phyloP scores from a whole-genome alignment of 1,140 invertebrate species.

The Melitaea cinxia region DNA sequence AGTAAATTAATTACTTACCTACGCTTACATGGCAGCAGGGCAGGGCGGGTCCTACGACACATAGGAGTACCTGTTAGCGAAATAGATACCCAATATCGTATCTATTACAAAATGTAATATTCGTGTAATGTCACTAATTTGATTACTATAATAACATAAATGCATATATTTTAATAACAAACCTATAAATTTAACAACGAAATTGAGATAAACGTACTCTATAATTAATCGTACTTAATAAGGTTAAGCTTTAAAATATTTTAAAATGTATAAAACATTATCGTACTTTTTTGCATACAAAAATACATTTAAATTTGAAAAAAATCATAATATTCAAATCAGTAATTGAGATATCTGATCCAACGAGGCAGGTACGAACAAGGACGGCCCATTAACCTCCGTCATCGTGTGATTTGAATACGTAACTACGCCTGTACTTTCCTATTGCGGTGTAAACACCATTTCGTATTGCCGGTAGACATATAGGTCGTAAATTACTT shows the following conservation, averaged over 20 bases:
- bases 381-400: slow-evolving; percentile 64
- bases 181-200: no score
- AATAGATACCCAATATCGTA: slow-evolving; percentile 1
- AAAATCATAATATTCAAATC: slow-evolving; percentile 28
- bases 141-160: neutral
- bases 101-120: no score
- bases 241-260: no score
- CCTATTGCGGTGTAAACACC: slow-evolving; percentile 41
- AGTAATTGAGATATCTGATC: slow-evolving; percentile 20
- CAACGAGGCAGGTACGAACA: slow-evolving; percentile 38
- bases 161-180: no score
- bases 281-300: no score
- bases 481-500: slow-evolving; percentile 3
- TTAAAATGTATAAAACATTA: no score
- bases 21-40: neutral
- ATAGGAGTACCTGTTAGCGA: slow-evolving; percentile 7
- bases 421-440: slow-evolving; percentile 50
- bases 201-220: no score
- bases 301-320: no score
- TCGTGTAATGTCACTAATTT: neutral
- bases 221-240: no score
- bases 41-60: slow-evolving; percentile 1
- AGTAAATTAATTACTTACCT: slow-evolving; percentile 19
- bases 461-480: slow-evolving; percentile 7
- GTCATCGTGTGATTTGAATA: slow-evolving; percentile 68